Evolutionary conservation across 2,797 vertebrate species (phyloP), one percentile per base, ranked within the genome.

Genomic region (Brachymystax lenok): DNA sequence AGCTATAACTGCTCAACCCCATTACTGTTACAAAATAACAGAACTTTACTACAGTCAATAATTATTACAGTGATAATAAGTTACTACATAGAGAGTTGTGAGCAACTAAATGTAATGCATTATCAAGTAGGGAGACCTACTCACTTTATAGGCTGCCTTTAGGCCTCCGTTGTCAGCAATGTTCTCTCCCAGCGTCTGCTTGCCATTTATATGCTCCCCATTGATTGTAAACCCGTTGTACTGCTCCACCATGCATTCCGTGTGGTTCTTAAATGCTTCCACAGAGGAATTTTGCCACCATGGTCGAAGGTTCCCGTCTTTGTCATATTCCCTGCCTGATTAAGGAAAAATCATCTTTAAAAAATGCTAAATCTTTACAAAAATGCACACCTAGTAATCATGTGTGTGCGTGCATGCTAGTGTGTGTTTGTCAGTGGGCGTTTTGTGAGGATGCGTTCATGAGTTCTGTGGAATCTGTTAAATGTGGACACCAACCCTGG

Each of bases 281-380:
- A 99, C 92, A 0, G 98, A 98, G 0, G 95, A 94, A 84, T 99
- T 99, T 89, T 97, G 96, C 98, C 98, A 99, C 98, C 97, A 99
- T 0, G 96, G 95, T 78, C 96, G 92, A 83, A 99, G 85, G 90
- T 99, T 99, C 2, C 98, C 98, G 70, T 98, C 97, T 84, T 97
- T 97, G 85, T 99, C 98, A 0, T 99, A 99, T 84, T 99, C 97
- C 0, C 97, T 93, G 51, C 98, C 98, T 99, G 91, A 1, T 3
- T 74, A 21, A 72, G 40, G 68, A 27, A 72, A 33, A 40, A 54
- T 71, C 5, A 40, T 14, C 12, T 71, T 30, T 54, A 71, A 54
- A 51, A 52, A 52, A 16, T 40, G 1, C 40, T 0, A 3, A 3
- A 13, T 13, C 40, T 46, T 46, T 13, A 46, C 40, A 46, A 46